Conservation (phyloP, 2,888 invertebrate genomes). For the Drosophila ochracea region DNA sequence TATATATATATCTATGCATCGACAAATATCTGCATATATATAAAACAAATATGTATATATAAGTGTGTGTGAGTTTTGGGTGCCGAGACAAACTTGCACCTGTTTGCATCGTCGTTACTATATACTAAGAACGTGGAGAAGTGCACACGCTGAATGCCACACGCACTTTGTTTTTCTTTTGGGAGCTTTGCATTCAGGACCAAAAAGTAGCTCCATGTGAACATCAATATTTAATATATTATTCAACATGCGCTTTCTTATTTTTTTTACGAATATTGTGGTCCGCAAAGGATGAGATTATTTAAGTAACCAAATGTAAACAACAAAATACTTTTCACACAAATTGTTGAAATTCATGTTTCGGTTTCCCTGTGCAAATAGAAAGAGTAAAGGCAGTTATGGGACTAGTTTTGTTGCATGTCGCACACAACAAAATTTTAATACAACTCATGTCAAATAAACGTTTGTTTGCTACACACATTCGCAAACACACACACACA, state of each 20-base stretch:
- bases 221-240: not conserved
- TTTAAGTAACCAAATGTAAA: conserved; percentile 55
- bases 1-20: not conserved
- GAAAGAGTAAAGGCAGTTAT: conserved; percentile 6
- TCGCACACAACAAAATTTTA: conserved; percentile 38
- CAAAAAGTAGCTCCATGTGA: not conserved
- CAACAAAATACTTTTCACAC: conserved; percentile 63
- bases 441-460: conserved; percentile 60
- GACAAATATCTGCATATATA: no score
- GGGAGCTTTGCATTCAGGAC: conserved; percentile 14
- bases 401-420: conserved; percentile 25
- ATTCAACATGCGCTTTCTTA: conserved; percentile 42
- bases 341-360: conserved; percentile 56
- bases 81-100: conserved; percentile 61
- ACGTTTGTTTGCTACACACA: conserved; percentile 44
- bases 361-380: conserved; percentile 30
- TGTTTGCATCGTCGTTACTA: conserved; percentile 59
- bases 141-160: conserved; percentile 14
- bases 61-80: conserved; percentile 1
- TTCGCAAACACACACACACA: not conserved
- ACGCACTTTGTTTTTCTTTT: conserved; percentile 48
- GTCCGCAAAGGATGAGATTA: conserved; percentile 19
- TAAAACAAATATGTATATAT: not conserved
- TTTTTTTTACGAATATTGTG: conserved; percentile 24
- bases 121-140: conserved; percentile 28